A percentile compares a stretch with the other conserved stretches of the same genome.
These are phyloP conservation scores for Copidosoma floridanum DNA, from an alignment of 1,140 invertebrate species.

Conservation along the genomic window DNA sequence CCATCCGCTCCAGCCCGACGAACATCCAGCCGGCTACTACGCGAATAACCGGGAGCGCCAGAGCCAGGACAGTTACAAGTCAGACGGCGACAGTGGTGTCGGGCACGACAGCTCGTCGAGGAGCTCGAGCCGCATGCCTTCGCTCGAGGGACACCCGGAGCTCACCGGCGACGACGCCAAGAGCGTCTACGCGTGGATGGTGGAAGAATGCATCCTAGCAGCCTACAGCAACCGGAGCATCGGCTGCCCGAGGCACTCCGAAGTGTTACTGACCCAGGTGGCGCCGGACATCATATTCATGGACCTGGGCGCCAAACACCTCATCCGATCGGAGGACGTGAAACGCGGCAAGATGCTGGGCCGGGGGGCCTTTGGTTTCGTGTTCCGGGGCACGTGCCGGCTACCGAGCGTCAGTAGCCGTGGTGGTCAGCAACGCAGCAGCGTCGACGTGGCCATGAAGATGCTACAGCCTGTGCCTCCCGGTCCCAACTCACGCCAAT, in stretches of 20 bases:
- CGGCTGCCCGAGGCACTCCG: slow-evolving; percentile 72
- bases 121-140: slow-evolving; percentile 79
- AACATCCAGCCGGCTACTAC: slow-evolving; percentile 28
- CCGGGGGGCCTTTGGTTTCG: slow-evolving; percentile 95
- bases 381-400: slow-evolving; percentile 77
- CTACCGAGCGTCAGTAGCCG: too few relatives aligned
- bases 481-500: slow-evolving; percentile 71
- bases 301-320: slow-evolving; percentile 77
- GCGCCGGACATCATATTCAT: slow-evolving; percentile 88
- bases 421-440: slow-evolving; percentile 58
- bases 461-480: slow-evolving; percentile 92
- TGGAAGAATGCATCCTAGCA: slow-evolving; percentile 93
- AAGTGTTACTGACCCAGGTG: slow-evolving; percentile 70
- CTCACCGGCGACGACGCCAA: slow-evolving; percentile 39
- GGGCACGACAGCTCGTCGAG: slow-evolving; percentile 68
- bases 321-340: slow-evolving; percentile 79
- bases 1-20: too few relatives aligned
- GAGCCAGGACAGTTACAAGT: slow-evolving; percentile 70
- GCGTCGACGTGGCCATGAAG: slow-evolving; percentile 89
- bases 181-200: slow-evolving; percentile 73
- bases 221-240: slow-evolving; percentile 73
- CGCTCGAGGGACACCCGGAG: slow-evolving; percentile 73
- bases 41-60: slow-evolving; percentile 44
- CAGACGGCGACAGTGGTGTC: slow-evolving; percentile 77
- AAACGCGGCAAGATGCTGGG: slow-evolving; percentile 81